Base-by-base conservation (phyloP, 1,140 invertebrate genomes). In the Campodea augens region DNA sequence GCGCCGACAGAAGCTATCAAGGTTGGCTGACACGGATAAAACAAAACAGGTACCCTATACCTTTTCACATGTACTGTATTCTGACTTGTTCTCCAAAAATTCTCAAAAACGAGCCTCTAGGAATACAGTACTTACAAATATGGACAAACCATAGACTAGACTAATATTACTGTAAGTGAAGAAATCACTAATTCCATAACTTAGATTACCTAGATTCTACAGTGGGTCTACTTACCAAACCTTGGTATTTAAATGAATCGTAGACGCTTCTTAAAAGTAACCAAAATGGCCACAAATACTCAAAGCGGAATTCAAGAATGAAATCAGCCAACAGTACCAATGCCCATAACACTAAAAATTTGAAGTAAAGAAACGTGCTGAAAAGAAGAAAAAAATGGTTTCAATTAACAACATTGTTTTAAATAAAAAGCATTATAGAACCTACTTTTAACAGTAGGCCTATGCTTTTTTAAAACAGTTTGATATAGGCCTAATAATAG, bases 251-350 rank as follows among this genome's bases (percentile, higher is more conserved):
- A 64, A 92, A 97, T 50, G 89, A 92, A 68, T 98, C 92, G 69
- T 96, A 90, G 49, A 95, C 83, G 64, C 88, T 95, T 65, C 91
- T 76, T 45, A 97, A 68, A 52, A 98, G 73, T 51, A 98, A 74
- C 87, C 91, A 98, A 66, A 98, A 92, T 38, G 93, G 93, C 89
- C 91, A 98, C 53, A 98, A 74, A 69, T 95, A 96, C 73, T 98
- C 95, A 72, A 98, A 95, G 55, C 93, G 84, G 69, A 98, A 97
- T 68, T 97, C 92, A 62, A 97, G 70, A 67, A 98, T 80, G 65
- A 95, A 95, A 67, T 98, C 93, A 54, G 89, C 87, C 63, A 91
- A 71, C 60, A 98, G 81, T 47, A 98, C 87, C 62, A 90, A 74
- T 51, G 81, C 77, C 92, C 92, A 98, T 64, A 97, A 74, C 63